Conservation (phyloP, 2,797 vertebrate genomes). For the Anolis apletophallus region DNA sequence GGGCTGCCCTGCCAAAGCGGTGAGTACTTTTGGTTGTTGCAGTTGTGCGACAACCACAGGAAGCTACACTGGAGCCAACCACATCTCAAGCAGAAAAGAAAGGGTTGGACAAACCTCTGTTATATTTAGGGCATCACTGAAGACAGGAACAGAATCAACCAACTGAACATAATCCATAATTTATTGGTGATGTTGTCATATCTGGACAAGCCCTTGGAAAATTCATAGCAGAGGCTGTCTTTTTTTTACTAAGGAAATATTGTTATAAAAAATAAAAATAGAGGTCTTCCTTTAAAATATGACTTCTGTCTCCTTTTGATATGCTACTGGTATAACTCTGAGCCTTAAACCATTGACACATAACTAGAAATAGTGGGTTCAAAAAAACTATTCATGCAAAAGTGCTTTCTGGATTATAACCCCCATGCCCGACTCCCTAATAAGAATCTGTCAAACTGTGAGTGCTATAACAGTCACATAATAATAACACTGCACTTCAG, state of each 20-base stretch:
- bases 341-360: constrained; percentile 7
- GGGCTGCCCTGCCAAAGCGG: too few species aligned
- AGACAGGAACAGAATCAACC: too few species aligned
- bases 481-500: constrained; percentile 68
- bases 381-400: constrained; percentile 33
- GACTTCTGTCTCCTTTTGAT: constrained; percentile 46
- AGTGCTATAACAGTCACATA: constrained; percentile 72
- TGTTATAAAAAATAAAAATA: constrained; percentile 33
- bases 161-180: too few species aligned
- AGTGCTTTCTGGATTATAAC: constrained; percentile 38
- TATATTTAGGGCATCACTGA: too few species aligned
- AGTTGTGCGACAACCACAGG: too few species aligned
- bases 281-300: constrained; percentile 47
- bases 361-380: constrained; percentile 9
- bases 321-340: constrained; percentile 46
- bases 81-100: too few species aligned
- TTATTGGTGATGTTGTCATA: too few species aligned
- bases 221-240: constrained; percentile 24
- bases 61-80: too few species aligned
- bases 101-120: too few species aligned
- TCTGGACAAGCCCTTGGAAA: not conserved
- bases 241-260: not conserved
- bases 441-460: constrained; percentile 72
- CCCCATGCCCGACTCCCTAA: constrained; percentile 65
- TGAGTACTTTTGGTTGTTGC: too few species aligned